Base-by-base conservation (phyloP, 2,113 vertebrate species). In the Vidua chalybeata region DNA sequence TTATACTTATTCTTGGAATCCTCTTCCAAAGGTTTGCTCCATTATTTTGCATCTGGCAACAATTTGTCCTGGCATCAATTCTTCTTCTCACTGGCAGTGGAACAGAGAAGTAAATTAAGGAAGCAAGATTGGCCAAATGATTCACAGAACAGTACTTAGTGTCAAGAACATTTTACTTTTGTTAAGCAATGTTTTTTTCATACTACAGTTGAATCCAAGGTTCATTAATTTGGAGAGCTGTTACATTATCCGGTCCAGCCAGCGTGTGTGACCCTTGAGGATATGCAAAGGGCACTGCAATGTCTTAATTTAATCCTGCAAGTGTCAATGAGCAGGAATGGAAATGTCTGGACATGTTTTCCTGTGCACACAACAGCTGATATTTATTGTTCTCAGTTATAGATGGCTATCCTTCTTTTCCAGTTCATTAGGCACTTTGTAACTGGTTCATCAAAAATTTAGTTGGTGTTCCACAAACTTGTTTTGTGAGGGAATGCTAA, bases 81-180 rank as follows among this genome's bases (percentile, higher is more conserved):
- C 69, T 95, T 90, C 76, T 94, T 75, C 90, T 93, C 52, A 4
- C 62, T 97, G 96, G 92, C 96, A 84, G 18, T 58, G 90, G 74
- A 95, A 95, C 80, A 96, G 62, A 95, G 92, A 78, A 93, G 69
- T 92, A 84, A 95, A 95, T 94, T 75, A 92, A 92, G 85, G 96
- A 93, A 93, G 62, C 51, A 41, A 89, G 75, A 83, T 27, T 91
- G 46, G 74, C 92, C 87, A 80, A 93, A 94, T 66, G 81, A 89
- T 64, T 95, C 94, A 95, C 94, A 97, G 91, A 94, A 63, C 84
- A 95, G 46, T 77, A 93, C 84, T 96, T 95, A 93, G 86, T 78
- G 85, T 96, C 94, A 93, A 84, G 92, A 96, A 81, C 86, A 82
- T 96, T 95, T 93, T 75, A 90, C 88, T 96, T 96, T 89, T 81